Evolutionary conservation across 2,797 vertebrate genomes (phyloP).

Genomic region (Lepilemur septentrionalis): DNA sequence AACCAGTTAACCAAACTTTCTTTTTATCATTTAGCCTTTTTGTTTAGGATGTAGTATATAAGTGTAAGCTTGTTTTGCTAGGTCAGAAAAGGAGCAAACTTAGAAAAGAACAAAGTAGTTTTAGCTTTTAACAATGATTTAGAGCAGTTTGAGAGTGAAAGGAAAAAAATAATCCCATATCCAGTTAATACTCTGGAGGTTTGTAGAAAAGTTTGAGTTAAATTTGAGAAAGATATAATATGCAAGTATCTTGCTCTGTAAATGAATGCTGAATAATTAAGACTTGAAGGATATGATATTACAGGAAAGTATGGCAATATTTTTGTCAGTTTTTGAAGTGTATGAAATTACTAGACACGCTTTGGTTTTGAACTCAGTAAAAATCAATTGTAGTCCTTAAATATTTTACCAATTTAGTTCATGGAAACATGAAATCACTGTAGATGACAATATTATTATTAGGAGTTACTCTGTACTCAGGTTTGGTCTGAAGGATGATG

Average conservation of each 20-base stretch:
- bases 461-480: neutral
- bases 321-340: neutral
- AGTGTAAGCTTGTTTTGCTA: neutral
- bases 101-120: conserved; percentile 39
- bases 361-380: neutral
- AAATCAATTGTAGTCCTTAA: neutral
- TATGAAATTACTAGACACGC: neutral
- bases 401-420: neutral
- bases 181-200: neutral
- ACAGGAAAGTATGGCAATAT: neutral
- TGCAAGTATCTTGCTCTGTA: neutral
- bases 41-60: neutral
- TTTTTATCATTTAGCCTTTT: neutral
- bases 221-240: neutral
- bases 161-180: neutral
- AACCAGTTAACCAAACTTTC: neutral
- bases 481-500: neutral
- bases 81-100: conserved; percentile 14
- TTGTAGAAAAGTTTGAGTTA: conserved; percentile 7
- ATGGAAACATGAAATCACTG: neutral
- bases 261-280: neutral
- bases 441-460: neutral
- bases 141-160: neutral
- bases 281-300: neutral
- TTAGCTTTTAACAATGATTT: neutral